Evolutionary conservation across 2,797 vertebrate species (phyloP).

Genomic region (Acanthurus leucopareius): DNA sequence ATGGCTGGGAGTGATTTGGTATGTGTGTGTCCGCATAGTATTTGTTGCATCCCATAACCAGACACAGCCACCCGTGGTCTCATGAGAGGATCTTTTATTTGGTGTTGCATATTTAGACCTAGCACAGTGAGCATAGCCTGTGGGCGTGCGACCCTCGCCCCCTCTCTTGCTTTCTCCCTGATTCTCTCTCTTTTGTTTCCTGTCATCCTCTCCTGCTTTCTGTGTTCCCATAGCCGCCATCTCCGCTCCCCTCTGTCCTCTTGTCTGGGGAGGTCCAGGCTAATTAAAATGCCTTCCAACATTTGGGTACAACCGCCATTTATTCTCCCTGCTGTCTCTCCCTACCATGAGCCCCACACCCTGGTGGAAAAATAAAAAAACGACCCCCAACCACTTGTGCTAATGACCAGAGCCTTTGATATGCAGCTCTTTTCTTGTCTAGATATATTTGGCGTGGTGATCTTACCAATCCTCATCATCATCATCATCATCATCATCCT

Average conservation of each 20-base stretch:
- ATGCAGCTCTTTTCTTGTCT: conserved; percentile 51
- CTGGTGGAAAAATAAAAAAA: conserved; percentile 48
- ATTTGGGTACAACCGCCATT: conserved; percentile 25
- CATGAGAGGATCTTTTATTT: conserved; percentile 79
- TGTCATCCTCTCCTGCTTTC: conserved; percentile 30
- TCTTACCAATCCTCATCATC: conserved; percentile 38
- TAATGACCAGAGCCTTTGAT: conserved; percentile 75
- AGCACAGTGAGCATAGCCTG: conserved; percentile 57
- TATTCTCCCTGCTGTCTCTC: conserved; percentile 47
- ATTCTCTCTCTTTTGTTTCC: conserved; percentile 70
- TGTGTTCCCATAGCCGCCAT: conserved; percentile 70
- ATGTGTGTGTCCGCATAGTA: conserved; percentile 49
- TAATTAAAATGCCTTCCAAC: conserved; percentile 79
- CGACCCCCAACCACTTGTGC: conserved; percentile 44
- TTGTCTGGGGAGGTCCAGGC: conserved; percentile 58
- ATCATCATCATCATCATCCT: not conserved
- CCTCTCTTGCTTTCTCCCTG: conserved; percentile 25
- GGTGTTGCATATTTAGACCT: conserved; percentile 74
- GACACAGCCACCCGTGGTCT: conserved; percentile 60
- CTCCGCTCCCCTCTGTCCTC: conserved; percentile 29
- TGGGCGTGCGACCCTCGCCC: conserved; percentile 58
- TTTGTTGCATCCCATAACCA: conserved; percentile 57
- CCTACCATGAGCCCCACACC: conserved; percentile 46
- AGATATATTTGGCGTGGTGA: conserved; percentile 56
- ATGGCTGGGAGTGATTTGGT: conserved; percentile 65